A percentile compares a stretch with the other conserved stretches of the same genome.
Conservation (phyloP, 2,888 invertebrate species). For the Nebria brevicollis region DNA sequence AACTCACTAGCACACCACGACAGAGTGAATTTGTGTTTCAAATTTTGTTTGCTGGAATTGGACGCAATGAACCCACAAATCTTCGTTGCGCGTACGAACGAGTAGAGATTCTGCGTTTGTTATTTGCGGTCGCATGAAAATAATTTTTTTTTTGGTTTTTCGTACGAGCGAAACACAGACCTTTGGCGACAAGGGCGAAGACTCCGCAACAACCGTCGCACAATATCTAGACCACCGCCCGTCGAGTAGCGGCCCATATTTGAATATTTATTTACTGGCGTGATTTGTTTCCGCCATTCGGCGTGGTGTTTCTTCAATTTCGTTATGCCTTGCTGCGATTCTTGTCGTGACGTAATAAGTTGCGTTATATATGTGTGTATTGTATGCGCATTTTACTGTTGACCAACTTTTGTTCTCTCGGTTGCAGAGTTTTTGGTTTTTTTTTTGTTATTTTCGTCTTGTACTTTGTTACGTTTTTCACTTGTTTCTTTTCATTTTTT, state of each 20-base stretch:
- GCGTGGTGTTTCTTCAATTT: constrained; percentile 36
- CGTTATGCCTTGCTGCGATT: constrained; percentile 15
- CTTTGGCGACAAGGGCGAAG: constrained; percentile 8
- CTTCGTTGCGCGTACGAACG: constrained; percentile 17
- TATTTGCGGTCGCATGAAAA: constrained; percentile 29
- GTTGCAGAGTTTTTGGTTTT: background rate
- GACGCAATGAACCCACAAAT: constrained; percentile 40
- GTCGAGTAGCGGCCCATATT: constrained; percentile 19
- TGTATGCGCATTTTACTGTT: background rate
- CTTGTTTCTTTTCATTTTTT: background rate
- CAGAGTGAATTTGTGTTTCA: constrained; percentile 39
- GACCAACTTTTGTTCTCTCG: background rate
- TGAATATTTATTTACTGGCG: constrained; percentile 44
- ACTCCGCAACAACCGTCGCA: background rate
- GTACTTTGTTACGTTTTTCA: background rate
- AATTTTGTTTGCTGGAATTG: constrained; percentile 32
- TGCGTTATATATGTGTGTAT: background rate
- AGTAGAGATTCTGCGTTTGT: background rate
- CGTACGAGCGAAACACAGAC: constrained; percentile 13
- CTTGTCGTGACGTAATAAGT: background rate
- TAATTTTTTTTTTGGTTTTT: constrained; percentile 39
- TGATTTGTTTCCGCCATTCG: constrained; percentile 38
- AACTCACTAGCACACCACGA: constrained; percentile 5
- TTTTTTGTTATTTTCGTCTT: too few species aligned
- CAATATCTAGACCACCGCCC: background rate